Evolutionary conservation across 2,797 vertebrate genomes (phyloP).

Genomic region (Manis pentadactyla): DNA sequence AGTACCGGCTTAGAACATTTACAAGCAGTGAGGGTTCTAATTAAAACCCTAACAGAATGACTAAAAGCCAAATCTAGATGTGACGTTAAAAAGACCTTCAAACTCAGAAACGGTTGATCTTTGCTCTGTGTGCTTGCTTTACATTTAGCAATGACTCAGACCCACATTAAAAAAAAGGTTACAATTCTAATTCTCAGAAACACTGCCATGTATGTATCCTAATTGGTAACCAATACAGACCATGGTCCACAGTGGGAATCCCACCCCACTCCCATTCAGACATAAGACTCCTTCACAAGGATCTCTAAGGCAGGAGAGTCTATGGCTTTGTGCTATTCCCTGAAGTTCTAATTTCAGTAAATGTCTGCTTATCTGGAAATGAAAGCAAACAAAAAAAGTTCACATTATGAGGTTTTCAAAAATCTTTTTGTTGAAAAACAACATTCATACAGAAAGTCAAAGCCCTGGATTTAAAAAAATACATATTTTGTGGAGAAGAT

Average conservation of each 20-base stretch:
- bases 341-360: neutral
- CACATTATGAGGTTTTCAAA: neutral
- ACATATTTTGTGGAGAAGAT: neutral
- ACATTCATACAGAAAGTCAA: neutral
- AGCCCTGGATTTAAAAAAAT: neutral
- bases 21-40: neutral
- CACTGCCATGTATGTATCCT: neutral
- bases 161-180: neutral
- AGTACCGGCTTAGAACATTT: neutral
- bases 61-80: slow-evolving; percentile 9
- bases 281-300: neutral
- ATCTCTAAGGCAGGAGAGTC: neutral
- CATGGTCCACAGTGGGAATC: fast-evolving
- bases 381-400: neutral
- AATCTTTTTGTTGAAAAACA: neutral
- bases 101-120: neutral
- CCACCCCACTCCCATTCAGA: neutral
- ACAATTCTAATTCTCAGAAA: slow-evolving; percentile 66
- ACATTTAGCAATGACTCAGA: slow-evolving; percentile 12
- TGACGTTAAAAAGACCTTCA: slow-evolving; percentile 44
- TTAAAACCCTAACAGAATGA: slow-evolving; percentile 39
- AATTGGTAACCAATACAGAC: neutral
- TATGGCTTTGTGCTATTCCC: neutral
- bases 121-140: neutral
- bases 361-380: slow-evolving; percentile 12